Base-by-base conservation (phyloP, 2,797 vertebrate species). In the Rhinichthys osculus region DNA sequence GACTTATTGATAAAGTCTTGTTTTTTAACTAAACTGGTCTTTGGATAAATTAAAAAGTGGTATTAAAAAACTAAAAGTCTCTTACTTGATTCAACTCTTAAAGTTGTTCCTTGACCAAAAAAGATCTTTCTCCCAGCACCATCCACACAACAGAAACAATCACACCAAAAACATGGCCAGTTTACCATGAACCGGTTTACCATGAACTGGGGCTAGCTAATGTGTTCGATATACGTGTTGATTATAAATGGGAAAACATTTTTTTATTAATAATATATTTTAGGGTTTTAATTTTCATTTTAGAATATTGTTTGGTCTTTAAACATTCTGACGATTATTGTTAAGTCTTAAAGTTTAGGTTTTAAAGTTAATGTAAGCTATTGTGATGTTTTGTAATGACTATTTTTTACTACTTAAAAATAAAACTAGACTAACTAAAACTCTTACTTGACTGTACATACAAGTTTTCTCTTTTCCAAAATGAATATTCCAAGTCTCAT, bases 1-100 rank as follows among this genome's bases (percentile, higher is more conserved):
- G 3, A 44, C 23, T 44, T 44, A n/a, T 27, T 27, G 13, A 50
- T 50, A 50, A 50, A 50, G 47, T 50, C 47, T 71, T n/a, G 5
- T 19, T 52, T 3, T 72, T 9, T 72, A 27, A 42, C 38, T 13
- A 70, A 70, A 70, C 1, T 40, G 67, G 35, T 47, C 42, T 17
- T 2, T 27, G 6, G n/a, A 42, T 7, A 47, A 72, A 73, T 30
- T 30, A 5, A 30, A 73, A 47, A 9, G 14, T 19, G n/a, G 42
- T 50, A 10, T 54, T n/a, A 69, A 70, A 7, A 14, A 38, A 54
- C 5, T 72, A 70, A 50, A 64, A 77, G 11, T 3, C 4, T 83
- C 87, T 89, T 87, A 87, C 85, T 89, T 89, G 88, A 85, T 82
- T 85, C 47, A 71, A 89, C 38, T 21, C 50, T 78, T 77, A 87